These are phyloP conservation scores for Cyphomyrus plagiostoma DNA, from an alignment of 2,113 vertebrate genomes.

Conservation along the genomic window DNA sequence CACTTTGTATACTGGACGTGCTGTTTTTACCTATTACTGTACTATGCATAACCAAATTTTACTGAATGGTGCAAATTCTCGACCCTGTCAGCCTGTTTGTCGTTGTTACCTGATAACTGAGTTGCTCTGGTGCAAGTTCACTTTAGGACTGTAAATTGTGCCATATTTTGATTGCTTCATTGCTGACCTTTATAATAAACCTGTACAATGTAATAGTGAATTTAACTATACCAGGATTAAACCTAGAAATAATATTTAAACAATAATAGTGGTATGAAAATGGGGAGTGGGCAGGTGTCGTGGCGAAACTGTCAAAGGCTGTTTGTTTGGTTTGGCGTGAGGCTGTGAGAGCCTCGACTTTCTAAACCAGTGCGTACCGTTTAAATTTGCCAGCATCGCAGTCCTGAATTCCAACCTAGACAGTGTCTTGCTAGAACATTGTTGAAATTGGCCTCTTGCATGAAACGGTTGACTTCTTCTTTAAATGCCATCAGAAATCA, in stretches of 20 bases:
- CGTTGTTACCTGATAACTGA: constrained; percentile 12
- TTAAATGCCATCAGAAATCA: neutral
- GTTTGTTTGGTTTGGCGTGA: neutral
- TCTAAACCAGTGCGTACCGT: neutral
- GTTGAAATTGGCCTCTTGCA: neutral
- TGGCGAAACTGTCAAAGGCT: neutral
- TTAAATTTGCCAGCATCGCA: neutral
- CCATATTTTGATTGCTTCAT: constrained; percentile 12
- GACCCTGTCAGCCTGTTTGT: constrained; percentile 34
- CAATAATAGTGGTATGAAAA: neutral
- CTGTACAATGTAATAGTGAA: neutral
- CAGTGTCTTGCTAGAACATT: neutral
- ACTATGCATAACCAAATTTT: constrained; percentile 60
- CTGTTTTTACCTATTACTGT: constrained; percentile 56
- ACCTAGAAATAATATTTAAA: neutral
- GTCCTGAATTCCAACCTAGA: neutral
- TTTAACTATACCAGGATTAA: neutral
- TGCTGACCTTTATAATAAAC: neutral
- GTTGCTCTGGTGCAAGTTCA: neutral
- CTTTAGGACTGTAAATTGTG: constrained; percentile 8
- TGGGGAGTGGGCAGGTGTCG: neutral
- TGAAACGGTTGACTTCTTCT: neutral
- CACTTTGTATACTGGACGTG: constrained; percentile 34
- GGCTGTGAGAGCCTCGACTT: neutral
- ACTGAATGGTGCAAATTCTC: constrained; percentile 47